Evolutionary conservation across 2,113 vertebrate species (phyloP).

Genomic region (Syngnathus floridae): DNA sequence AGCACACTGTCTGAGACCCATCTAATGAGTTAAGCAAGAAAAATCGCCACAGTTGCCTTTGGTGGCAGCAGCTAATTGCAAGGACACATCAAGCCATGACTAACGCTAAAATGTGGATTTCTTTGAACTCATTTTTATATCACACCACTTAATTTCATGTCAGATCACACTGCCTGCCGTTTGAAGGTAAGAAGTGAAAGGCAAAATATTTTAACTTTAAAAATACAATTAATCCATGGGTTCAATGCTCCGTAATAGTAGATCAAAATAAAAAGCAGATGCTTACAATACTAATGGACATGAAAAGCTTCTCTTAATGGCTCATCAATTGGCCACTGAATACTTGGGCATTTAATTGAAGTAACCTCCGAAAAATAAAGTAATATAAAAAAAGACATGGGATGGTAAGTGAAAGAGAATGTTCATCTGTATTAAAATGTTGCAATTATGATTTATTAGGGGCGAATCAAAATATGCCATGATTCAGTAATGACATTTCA

Average conservation of each 20-base stretch:
- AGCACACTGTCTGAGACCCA: constrained; percentile 68
- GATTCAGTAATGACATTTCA: constrained; percentile 57
- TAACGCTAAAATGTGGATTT: constrained; percentile 59
- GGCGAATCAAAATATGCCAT: constrained; percentile 22
- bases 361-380: constrained; percentile 5
- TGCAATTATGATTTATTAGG: background rate
- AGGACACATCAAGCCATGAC: constrained; percentile 61
- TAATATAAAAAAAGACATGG: background rate
- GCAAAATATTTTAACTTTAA: constrained; percentile 29
- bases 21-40: constrained; percentile 79
- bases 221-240: constrained; percentile 20
- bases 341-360: constrained; percentile 2
- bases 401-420: background rate
- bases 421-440: background rate
- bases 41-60: constrained; percentile 72
- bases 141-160: constrained; percentile 41
- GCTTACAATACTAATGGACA: constrained; percentile 10
- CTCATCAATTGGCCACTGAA: constrained; percentile 9
- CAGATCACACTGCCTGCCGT: constrained; percentile 15
- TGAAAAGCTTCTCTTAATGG: constrained; percentile 17
- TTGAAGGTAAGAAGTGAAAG: constrained; percentile 15
- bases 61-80: constrained; percentile 76
- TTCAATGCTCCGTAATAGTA: background rate
- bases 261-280: constrained; percentile 21
- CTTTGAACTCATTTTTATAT: constrained; percentile 25